Evolutionary conservation across 2,113 vertebrate species (phyloP).

Genomic region (Cochlearius cochlearius): DNA sequence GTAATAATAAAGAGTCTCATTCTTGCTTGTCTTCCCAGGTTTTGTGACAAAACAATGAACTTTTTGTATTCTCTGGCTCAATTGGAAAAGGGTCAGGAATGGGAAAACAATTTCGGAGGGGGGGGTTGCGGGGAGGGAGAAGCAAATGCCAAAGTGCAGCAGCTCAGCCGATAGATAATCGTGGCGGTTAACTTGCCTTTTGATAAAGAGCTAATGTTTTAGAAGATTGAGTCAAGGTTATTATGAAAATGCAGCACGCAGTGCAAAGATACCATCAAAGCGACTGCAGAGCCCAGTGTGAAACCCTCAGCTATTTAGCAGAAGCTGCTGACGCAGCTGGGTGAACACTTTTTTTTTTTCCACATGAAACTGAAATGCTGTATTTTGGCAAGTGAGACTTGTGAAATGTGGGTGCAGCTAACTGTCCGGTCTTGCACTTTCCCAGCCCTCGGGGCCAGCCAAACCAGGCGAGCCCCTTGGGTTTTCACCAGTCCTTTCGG

Average conservation of each 20-base stretch:
- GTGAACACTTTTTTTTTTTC: neutral
- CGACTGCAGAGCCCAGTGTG: neutral
- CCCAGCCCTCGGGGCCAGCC: neutral
- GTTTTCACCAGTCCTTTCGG: neutral
- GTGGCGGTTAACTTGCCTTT: neutral
- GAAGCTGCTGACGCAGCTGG: constrained; percentile 57
- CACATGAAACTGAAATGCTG: neutral
- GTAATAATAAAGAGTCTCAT: constrained; percentile 65
- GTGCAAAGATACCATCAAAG: constrained; percentile 39
- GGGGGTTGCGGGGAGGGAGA: neutral
- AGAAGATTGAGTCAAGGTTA: constrained; percentile 46
- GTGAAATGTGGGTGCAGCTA: neutral
- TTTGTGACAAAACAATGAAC: constrained; percentile 67
- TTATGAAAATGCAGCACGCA: neutral
- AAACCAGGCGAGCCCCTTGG: fast-evolving
- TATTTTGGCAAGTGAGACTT: neutral
- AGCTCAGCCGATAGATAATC: neutral
- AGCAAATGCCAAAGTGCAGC: constrained; percentile 50
- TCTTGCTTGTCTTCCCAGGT: constrained; percentile 66
- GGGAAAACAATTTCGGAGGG: constrained; percentile 12
- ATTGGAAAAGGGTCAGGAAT: constrained; percentile 46
- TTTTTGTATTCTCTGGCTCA: constrained; percentile 58
- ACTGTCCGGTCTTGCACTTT: neutral
- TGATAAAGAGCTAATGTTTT: constrained; percentile 56
- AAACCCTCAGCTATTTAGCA: constrained; percentile 29